Conservation (phyloP, 2,113 vertebrate genomes). For the Megaceryle maxima region DNA sequence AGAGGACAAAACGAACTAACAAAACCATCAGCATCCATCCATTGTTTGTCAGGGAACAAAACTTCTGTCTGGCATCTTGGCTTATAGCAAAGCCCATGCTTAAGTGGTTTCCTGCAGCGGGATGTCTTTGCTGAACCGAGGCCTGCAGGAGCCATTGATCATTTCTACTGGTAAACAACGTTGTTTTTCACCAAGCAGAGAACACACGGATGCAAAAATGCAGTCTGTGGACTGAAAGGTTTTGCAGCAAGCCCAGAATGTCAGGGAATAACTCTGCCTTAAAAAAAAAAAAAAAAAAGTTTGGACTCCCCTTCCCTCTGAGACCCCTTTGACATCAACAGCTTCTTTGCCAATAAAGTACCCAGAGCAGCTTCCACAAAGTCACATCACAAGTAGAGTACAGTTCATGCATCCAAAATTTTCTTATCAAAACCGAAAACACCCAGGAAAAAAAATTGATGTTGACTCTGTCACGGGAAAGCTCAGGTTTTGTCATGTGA, state of each 20-base stretch:
- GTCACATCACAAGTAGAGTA: too few species aligned
- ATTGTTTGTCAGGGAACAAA: neutral
- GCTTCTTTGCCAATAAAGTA: neutral
- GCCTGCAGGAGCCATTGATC: slow-evolving; percentile 41
- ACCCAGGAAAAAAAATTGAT: neutral
- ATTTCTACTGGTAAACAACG: slow-evolving; percentile 23
- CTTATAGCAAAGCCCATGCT: neutral
- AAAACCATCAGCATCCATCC: neutral
- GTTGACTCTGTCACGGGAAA: neutral
- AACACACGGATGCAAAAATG: neutral
- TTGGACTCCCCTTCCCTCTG: rapidly evolving
- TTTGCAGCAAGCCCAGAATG: neutral
- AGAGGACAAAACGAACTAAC: neutral
- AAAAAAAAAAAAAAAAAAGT: neutral
- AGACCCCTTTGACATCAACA: neutral
- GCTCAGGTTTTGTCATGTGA: neutral
- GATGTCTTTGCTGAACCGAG: neutral
- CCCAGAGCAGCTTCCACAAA: neutral
- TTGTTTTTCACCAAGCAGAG: slow-evolving; percentile 19
- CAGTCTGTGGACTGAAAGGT: neutral
- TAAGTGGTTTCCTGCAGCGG: slow-evolving; percentile 11
- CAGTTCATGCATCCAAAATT: neutral
- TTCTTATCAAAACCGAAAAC: neutral
- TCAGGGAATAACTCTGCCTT: neutral
- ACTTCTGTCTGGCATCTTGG: neutral